Evolutionary conservation across 1,140 invertebrate species (phyloP), one percentile per base, ranked within the genome.

Genomic region (Zaprionus capensis): DNA sequence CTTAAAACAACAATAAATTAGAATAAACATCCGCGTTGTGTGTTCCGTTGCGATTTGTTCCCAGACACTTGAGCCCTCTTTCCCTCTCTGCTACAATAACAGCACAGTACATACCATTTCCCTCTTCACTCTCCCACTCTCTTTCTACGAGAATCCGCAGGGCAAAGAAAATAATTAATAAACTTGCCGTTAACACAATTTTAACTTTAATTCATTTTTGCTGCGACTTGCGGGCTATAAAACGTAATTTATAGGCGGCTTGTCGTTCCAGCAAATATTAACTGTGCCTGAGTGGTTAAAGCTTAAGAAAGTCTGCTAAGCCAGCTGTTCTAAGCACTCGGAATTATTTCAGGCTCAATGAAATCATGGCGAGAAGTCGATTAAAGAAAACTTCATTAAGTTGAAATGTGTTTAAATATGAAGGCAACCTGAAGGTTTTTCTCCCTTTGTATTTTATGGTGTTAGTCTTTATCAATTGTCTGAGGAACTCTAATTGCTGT

Each of bases 161-260:
- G 71, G 55, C 34, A 80, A 80, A 67, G 53, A 76, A 84, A 80
- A 80, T 84, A 84, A 83, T 84, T 83, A 83, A 79, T 41, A 70
- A 31, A 68, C 81, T 70, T 59, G 24, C 64, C 64, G 61, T 84
- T 80, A 80, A 77, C 81, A 82, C 81, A 84, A 69, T 76, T 76
- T 83, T 75, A 58, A 80, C 81, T 80, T 74, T 65, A 70, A 79
- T 82, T 71, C 64, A 82, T 79, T 67, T 28, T 26, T 73, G 46
- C 71, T 67, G 63, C 34, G 34, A 65, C 63, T 81, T 61, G 28
- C 58, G 22, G 17, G 26, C 31, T 26, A 67, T 44, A 61, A 68
- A 67, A 69, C 70, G 75, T 78, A 79, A 82, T 71, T 82, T 61
- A 79, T 55, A 59, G 53, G 24, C 44, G 17, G 14, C 65, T n/a